Base-by-base conservation (phyloP, 2,888 invertebrate species). In the Hydrotaea cyrtoneurina region DNA sequence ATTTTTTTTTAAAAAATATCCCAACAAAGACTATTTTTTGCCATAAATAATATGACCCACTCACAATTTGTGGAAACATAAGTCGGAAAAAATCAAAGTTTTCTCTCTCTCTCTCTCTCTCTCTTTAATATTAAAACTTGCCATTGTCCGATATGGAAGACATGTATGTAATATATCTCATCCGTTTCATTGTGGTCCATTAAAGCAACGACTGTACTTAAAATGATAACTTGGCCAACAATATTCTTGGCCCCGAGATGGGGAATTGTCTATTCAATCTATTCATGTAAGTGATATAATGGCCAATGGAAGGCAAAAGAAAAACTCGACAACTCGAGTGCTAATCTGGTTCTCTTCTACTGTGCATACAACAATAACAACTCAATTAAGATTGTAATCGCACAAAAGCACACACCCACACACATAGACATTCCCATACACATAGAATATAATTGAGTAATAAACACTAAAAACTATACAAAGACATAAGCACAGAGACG, bases 371-470 rank as follows among this genome's bases (percentile, higher is more conserved):
- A 73, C 55, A 57, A 73, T 57, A 73, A 57, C 36, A 73, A 57
- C 57, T 39, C 57, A 55, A 73, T 73, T 73, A 73, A 73, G 73
- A 73, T 73, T 57, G 53, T 21, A 73, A 73, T 73, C 73, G 21
- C 13, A 57, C 43, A 26, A 15, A 26, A 3, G 15, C 13, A 39
- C 43, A 26, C 23, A 26, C 23, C 21, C 26, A 59, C 59, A 59
- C 26, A 59, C 59, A 26, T 11, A 15, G 15, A 26, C 15, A 26
- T 1, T 1, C 26, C 2, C 26, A 59, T 31, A 7, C 7, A 31
- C 31, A 31, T 31, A n/a, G n/a, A n/a, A n/a, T 69, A 5, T 46
- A 69, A 69, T 66, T n/a, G 46, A 21, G 69, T 69, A 50, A 69
- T 50, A 50, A 69, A 69, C 50, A 50, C 46, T 26, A 69, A 66